Percentiles rank a stretch among this genome's conserved stretches.
These are phyloP conservation scores for Propithecus coquereli DNA, from an alignment of 2,113 vertebrate genomes.

Conservation along the genomic window DNA sequence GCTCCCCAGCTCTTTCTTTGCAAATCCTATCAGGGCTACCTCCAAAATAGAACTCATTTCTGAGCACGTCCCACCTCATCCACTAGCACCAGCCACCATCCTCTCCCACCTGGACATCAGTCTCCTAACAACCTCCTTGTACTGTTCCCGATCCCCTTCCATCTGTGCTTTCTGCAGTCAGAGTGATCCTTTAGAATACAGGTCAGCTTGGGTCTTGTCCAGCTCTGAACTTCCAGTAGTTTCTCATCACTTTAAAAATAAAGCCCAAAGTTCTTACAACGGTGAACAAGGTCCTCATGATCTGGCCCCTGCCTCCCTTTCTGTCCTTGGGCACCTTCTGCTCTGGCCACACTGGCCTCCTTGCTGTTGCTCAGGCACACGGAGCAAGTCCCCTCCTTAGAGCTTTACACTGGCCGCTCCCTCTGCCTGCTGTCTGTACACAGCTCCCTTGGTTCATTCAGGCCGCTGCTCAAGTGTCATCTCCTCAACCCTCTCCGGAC, in stretches of 20 bases:
- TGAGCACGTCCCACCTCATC: not conserved
- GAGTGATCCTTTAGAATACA: not conserved
- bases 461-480: not conserved
- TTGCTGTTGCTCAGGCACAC: not conserved
- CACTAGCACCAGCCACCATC: rapidly evolving
- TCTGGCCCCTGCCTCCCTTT: not conserved
- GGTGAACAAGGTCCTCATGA: rapidly evolving
- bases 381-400: not conserved
- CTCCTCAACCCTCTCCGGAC: not conserved
- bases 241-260: not conserved
- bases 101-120: not conserved
- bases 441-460: not conserved
- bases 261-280: not conserved
- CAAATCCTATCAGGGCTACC: not conserved
- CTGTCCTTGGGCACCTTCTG: rapidly evolving
- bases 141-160: not conserved
- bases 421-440: not conserved
- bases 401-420: not conserved
- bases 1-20: not conserved
- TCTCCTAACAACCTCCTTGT: not conserved
- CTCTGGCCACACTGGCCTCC: not conserved
- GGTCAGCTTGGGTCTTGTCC: not conserved
- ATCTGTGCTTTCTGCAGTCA: not conserved
- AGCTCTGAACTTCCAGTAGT: not conserved
- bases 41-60: not conserved